A percentile compares a stretch with the other conserved stretches of the same genome.
These are phyloP conservation scores for Clostera curtula DNA, from an alignment of 2,888 invertebrate genomes.

Conservation along the genomic window DNA sequence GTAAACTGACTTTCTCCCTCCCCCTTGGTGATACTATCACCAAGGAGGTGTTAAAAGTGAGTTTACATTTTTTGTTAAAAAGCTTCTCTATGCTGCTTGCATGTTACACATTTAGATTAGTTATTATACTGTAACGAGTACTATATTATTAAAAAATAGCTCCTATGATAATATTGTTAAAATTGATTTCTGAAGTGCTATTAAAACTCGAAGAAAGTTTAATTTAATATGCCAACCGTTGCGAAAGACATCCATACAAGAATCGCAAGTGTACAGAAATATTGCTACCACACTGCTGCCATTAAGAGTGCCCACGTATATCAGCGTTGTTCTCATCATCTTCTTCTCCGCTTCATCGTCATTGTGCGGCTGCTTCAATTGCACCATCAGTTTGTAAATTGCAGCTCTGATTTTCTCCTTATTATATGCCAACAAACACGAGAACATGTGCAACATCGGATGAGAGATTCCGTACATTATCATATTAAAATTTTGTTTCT, in stretches of 20 bases:
- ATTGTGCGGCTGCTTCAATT: conserved; percentile 9
- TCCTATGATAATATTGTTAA: too few relatives aligned
- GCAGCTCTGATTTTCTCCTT: conserved; percentile 4
- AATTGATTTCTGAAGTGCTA: too few relatives aligned
- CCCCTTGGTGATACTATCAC: too few relatives aligned
- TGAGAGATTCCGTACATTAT: conserved; percentile 9
- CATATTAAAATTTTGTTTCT: conserved; percentile 13
- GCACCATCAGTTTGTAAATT: conserved; percentile 10
- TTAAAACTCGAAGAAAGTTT: too few relatives aligned
- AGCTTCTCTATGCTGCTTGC: too few relatives aligned
- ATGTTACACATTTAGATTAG: too few relatives aligned
- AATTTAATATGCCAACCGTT: conserved; percentile 8
- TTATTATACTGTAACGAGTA: too few relatives aligned
- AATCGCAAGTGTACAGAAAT: conserved; percentile 10
- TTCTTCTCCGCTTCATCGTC: conserved; percentile 6
- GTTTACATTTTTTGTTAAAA: too few relatives aligned
- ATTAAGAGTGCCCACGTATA: conserved; percentile 10
- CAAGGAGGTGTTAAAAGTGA: too few relatives aligned
- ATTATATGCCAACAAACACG: conserved; percentile 8
- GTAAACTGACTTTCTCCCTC: too few relatives aligned
- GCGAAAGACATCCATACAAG: conserved; percentile 5
- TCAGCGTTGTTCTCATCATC: conserved; percentile 11
- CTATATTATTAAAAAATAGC: too few relatives aligned
- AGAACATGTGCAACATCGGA: conserved; percentile 4
- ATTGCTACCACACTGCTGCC: background rate